Evolutionary conservation across 2,888 invertebrate species (phyloP), one percentile per base, ranked within the genome.

Genomic region (Cistogaster globosa): DNA sequence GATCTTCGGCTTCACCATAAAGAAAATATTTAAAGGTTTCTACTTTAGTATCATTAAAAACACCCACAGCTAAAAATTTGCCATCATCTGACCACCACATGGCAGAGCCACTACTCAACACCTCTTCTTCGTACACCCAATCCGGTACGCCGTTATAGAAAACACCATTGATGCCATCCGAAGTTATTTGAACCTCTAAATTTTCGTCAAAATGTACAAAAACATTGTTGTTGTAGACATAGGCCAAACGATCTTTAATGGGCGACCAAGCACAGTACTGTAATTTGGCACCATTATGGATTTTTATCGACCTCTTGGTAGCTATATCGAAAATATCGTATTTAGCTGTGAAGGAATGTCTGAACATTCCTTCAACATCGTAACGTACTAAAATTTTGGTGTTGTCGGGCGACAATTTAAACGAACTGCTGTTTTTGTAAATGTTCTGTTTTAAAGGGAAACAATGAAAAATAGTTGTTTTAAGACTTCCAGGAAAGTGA

Each of bases 111-210:
- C 94, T 93, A 71, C 94, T 94, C 71, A 97, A 93, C 14, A 97
- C 95, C 92, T 97, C 97, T 94, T 97, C 97, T 95, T 98, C 98
- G 91, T 98, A 98, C 51, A 98, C 95, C 98, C 98, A 98, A 92
- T 98, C 98, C 11, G 97, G 95, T 22, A 97, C 94, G 5, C 98
- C 98, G 90, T 97, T 96, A 91, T 96, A 97, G 71, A 97, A 93
- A 48, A 95, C 93, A 2, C 94, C 95, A 0, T 93, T 93, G 1
- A 94, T 90, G 1, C 96, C 96, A 77, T 94, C 94, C 9, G 90
- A 91, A 0, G 96, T 96, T 58, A 96, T 91, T n/a, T 91, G 90
- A 14, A 90, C 87, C 57, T 93, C 93, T 48, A 88, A 88, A 60
- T 91, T 92, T 18, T 87, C 88, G 32, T 87, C 88, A 63, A 86